Evolutionary conservation across 1,140 invertebrate species (phyloP), one percentile per base, ranked within the genome.

Genomic region (Tetragonula clypearis): DNA sequence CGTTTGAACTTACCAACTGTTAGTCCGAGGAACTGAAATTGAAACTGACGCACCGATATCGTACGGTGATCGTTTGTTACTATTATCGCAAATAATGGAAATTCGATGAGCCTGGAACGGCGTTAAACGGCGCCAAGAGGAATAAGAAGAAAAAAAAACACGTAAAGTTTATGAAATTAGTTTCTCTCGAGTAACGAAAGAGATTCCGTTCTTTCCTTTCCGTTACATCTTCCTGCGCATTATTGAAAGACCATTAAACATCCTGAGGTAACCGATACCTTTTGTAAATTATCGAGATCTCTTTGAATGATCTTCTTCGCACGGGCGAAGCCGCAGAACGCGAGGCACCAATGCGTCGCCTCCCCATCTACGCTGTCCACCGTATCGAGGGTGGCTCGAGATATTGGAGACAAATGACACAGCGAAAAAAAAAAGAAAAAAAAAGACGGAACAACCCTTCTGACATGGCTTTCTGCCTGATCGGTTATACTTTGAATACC

Each of bases 361-460:
- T 41, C 15, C 4, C 26, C 15, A n/a, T 41, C 53, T 4, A 5
- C 1, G 2, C 53, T 26, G 30, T 35, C 26, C 21, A 49, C 11
- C 15, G 55, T 15, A n/a, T 71, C 82, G 66, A 84, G 82, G 76
- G 76, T 79, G 30, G 62, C 73, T 68, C 56, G 75, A 93, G 93
- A 94, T 94, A 94, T 94, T 93, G 92, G 93, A 95, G 93, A 95
- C 94, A 95, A 95, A 95, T 95, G 94, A 94, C 92, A 85, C 91
- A 86, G 92, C 93, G 9, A 17, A 41, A 69, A 68, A 41, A 35
- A 66, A 93, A 94, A 94, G 94, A 23, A 12, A 12, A 23, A 14
- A 23, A n/a, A 62, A 62, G 60, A 23, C 12, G 23, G 60, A n/a
- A 62, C 23, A 92, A 87, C 90, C 83, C 87, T 83, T 68, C 55